Conservation (phyloP, 2,113 vertebrate species). For the Casuarius casuarius region DNA sequence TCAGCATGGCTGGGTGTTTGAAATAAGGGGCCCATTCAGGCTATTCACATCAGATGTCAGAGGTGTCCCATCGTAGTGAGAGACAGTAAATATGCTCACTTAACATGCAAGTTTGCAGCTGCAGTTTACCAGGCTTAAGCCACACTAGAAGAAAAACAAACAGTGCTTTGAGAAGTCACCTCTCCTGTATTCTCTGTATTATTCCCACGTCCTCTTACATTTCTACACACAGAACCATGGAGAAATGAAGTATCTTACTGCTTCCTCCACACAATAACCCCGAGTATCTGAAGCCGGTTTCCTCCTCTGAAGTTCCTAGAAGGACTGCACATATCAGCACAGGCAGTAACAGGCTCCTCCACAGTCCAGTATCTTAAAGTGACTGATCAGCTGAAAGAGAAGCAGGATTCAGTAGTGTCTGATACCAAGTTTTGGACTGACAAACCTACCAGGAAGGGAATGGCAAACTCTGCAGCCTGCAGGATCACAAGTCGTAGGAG, state of each 20-base stretch:
- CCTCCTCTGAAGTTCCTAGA: background rate
- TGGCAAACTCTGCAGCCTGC: background rate
- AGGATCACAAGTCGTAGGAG: background rate
- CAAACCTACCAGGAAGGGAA: background rate
- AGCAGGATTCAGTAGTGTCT: background rate
- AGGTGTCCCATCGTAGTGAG: constrained; percentile 31
- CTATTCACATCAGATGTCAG: background rate
- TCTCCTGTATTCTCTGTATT: background rate
- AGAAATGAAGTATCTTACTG: background rate
- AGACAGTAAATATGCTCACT: background rate
- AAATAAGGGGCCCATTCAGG: background rate
- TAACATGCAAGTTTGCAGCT: background rate
- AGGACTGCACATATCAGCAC: background rate
- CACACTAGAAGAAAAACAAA: background rate
- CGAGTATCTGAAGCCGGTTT: background rate
- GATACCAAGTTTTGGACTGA: background rate
- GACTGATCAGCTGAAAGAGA: background rate
- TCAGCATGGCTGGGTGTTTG: background rate
- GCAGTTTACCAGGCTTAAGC: background rate
- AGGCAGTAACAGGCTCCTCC: background rate
- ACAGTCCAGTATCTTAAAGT: background rate
- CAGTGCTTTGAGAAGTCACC: constrained; percentile 5
- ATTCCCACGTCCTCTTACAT: background rate
- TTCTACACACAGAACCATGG: background rate
- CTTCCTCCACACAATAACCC: background rate